A percentile compares a stretch with the other conserved stretches of the same genome.
Conservation (phyloP, 2,888 invertebrate species). For the Achlya flavicornis region DNA sequence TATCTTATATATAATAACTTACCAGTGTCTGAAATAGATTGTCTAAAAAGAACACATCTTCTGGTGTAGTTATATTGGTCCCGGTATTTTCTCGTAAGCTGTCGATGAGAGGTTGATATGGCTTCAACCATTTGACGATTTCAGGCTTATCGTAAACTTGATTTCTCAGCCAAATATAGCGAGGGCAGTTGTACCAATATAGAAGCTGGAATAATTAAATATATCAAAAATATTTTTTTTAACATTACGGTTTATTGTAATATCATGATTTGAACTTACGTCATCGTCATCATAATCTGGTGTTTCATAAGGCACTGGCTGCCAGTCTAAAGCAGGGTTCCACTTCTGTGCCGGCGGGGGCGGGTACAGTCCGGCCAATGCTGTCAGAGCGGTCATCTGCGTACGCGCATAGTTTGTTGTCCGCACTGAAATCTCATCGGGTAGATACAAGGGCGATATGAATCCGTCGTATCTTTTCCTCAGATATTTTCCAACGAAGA, state of each 20-base stretch:
- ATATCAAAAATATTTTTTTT: neutral
- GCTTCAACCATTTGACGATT: conserved; percentile 51
- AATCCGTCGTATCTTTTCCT: conserved; percentile 72
- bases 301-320: conserved; percentile 85
- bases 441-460: conserved; percentile 72
- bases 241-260: too few relatives aligned
- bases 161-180: conserved; percentile 60
- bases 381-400: conserved; percentile 88
- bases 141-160: conserved; percentile 57
- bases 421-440: conserved; percentile 76
- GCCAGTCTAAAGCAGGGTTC: conserved; percentile 85
- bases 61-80: conserved; percentile 65
- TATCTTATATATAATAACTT: conserved; percentile 28
- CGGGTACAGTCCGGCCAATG: conserved; percentile 87
- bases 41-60: conserved; percentile 75
- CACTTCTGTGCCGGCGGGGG: conserved; percentile 82
- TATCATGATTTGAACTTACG: conserved; percentile 55
- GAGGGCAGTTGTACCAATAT: conserved; percentile 76
- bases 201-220: conserved; percentile 61
- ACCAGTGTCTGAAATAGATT: conserved; percentile 79
- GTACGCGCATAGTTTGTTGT: conserved; percentile 89
- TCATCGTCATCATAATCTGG: conserved; percentile 62
- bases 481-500: conserved; percentile 74
- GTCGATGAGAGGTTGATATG: conserved; percentile 59
- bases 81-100: conserved; percentile 58